Conservation (phyloP, 2,888 invertebrate species). For the Trachelus tabidus region DNA sequence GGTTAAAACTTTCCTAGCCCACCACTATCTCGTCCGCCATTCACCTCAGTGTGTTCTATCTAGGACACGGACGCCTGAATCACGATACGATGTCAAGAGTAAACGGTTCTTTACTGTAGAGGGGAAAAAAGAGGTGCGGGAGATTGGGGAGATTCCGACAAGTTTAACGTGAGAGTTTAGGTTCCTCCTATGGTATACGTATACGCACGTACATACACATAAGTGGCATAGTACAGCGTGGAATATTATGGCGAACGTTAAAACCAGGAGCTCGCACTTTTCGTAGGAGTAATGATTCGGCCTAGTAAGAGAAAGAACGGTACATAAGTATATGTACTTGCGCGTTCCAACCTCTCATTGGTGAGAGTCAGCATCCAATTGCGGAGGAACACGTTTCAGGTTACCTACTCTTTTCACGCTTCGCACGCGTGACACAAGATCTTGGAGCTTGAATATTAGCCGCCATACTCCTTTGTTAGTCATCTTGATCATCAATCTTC, state of each 20-base stretch:
- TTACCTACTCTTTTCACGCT: not conserved
- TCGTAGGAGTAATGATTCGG: not conserved
- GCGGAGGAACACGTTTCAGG: not conserved
- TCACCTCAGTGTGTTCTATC: constrained; percentile 38
- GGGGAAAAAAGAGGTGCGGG: not conserved
- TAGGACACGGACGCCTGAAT: constrained; percentile 55
- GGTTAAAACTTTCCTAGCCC: constrained; percentile 11
- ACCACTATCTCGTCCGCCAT: constrained; percentile 8
- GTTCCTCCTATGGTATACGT: not conserved
- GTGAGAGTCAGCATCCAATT: constrained; percentile 3
- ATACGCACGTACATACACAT: not conserved
- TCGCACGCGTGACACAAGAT: not conserved
- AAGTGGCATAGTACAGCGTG: not conserved
- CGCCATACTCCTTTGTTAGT: not conserved
- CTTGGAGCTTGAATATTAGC: not conserved
- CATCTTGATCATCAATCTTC: not conserved
- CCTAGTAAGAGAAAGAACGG: not conserved
- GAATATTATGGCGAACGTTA: not conserved
- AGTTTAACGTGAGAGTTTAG: not conserved
- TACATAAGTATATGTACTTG: not conserved
- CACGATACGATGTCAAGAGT: constrained; percentile 51
- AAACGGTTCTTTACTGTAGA: constrained; percentile 21
- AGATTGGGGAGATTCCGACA: not conserved
- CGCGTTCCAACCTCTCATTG: not conserved
- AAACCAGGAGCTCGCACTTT: not conserved